These are phyloP conservation scores for Ceratotherium simum DNA, from an alignment of 2,113 vertebrate species.

Conservation along the genomic window DNA sequence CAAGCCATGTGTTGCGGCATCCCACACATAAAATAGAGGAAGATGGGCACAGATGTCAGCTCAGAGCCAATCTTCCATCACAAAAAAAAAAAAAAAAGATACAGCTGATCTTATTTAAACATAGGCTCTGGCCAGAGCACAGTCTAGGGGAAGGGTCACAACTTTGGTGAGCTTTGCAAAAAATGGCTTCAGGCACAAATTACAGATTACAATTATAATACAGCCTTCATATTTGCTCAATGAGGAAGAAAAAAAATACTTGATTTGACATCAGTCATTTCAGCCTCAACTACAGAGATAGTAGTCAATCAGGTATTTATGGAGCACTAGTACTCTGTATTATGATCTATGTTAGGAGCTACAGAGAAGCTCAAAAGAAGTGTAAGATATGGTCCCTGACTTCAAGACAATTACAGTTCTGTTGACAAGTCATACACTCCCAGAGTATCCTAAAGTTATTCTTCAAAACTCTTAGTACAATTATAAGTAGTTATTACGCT, in stretches of 20 bases:
- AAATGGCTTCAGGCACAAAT: neutral
- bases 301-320: neutral
- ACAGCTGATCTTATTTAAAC: slow-evolving; percentile 34
- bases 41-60: no score
- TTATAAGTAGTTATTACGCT: neutral
- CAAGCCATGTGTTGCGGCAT: no score
- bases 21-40: no score
- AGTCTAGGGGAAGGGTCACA: neutral
- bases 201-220: neutral
- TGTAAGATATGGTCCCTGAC: neutral
- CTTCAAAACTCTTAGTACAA: slow-evolving; percentile 12
- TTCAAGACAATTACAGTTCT: neutral
- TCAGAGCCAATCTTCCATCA: no score
- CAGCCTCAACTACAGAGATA: neutral
- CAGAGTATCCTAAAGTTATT: neutral
- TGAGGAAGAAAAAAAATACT: neutral
- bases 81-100: no score
- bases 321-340: neutral
- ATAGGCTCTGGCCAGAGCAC: neutral
- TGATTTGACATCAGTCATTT: neutral
- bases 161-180: neutral
- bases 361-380: neutral
- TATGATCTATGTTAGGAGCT: neutral
- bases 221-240: neutral
- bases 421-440: neutral